Base-by-base conservation (phyloP, 2,113 vertebrate species). In the Melanerpes aurifrons region DNA sequence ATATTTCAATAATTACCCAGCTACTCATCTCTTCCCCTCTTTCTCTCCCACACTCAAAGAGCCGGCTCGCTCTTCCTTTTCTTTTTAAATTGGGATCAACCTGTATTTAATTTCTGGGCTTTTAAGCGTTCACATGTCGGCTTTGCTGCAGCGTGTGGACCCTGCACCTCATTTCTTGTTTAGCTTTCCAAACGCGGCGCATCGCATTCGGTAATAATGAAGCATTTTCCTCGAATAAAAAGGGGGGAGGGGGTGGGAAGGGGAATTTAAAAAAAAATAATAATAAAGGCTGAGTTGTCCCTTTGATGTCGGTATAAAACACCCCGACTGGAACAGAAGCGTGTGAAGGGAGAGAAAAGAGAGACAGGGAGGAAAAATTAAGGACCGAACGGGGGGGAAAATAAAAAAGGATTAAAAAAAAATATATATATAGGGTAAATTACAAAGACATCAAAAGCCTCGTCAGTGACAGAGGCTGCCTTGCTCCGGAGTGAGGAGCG, bases 1-100 rank as follows among this genome's bases (percentile, higher is more conserved):
- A 91, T 90, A 95, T 96, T 97, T 95, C 97, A 96, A 93, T 94
- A 89, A 97, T 96, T 92, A 95, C 82, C 91, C 91, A 96, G 95
- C 95, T 96, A 94, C 92, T 94, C 93, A 77, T 90, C 92, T 92
- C 92, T 92, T 87, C 89, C 73, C 54, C 70, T 93, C 87, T 93
- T 85, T 92, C 89, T 96, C 89, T 92, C 87, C 68, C 78, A 50
- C 92, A 95, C 95, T 94, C 94, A 32, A 78, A 96, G 84, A 84
- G 50, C 58, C 68, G 76, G 56, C 57, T 86, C 57, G 43, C n/a
- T 93, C 91, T 87, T 90, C 29, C 82, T 80, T 89, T 87, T 73
- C 56, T 72, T 76, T 87, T 87, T 79, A 94, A 89, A 82, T 78
- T 76, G 87, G 73, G 89, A 89, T 80, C 84, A 87, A 93, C 72